These are phyloP conservation scores for Mohoua ochrocephala DNA, from an alignment of 2,113 vertebrate genomes.

Conservation along the genomic window DNA sequence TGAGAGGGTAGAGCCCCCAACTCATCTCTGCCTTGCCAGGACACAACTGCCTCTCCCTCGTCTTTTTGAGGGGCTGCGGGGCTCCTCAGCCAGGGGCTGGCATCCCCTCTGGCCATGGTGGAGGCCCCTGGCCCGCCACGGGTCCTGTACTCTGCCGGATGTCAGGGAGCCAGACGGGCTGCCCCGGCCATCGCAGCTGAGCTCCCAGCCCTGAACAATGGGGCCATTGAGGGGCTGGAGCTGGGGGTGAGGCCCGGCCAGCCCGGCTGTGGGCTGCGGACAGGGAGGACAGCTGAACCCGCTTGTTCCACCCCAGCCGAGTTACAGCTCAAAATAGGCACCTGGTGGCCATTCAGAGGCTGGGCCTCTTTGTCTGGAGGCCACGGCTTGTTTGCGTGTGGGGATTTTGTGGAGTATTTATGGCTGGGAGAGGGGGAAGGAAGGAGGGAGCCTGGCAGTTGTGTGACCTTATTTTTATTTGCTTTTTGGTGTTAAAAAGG, in stretches of 20 bases:
- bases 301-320: constrained; percentile 30
- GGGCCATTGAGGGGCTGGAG: constrained; percentile 60
- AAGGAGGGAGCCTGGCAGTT: not conserved
- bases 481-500: not conserved
- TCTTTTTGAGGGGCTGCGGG: not conserved
- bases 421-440: not conserved
- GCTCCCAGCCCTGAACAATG: constrained; percentile 60
- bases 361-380: not conserved
- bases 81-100: not conserved
- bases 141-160: not conserved
- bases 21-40: accelerated
- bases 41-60: not conserved
- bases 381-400: not conserved
- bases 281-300: constrained; percentile 52
- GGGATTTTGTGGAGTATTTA: constrained; percentile 32
- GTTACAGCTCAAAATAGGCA: constrained; percentile 67
- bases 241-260: not conserved
- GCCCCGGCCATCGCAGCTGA: not conserved
- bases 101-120: accelerated
- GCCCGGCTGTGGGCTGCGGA: constrained; percentile 40
- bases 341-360: not conserved
- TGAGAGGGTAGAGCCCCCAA: not conserved
- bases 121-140: not conserved
- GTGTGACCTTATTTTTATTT: not conserved
- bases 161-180: constrained; percentile 38